These are phyloP conservation scores for Telenomus remus DNA, from an alignment of 1,140 invertebrate genomes.

Conservation along the genomic window DNA sequence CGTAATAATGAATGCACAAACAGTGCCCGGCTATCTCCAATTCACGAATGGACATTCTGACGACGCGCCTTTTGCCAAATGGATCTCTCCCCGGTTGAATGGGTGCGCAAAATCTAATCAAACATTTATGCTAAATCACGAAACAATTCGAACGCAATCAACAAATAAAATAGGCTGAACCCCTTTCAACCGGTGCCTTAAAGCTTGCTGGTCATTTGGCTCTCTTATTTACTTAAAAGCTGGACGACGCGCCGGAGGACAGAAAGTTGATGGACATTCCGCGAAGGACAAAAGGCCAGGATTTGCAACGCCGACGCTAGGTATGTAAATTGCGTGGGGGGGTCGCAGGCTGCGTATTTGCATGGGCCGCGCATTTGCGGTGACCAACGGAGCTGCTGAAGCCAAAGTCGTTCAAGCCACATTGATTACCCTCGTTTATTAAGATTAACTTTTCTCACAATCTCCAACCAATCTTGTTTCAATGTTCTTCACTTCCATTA, in stretches of 20 bases:
- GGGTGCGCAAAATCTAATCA: conserved; percentile 72
- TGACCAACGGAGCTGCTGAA: conserved; percentile 43
- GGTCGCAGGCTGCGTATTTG: conserved; percentile 65
- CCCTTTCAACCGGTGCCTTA: conserved; percentile 69
- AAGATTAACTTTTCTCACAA: conserved; percentile 75
- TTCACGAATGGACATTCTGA: conserved; percentile 49
- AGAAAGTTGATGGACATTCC: conserved; percentile 74
- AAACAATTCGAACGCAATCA: conserved; percentile 76
- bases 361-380: conserved; percentile 73
- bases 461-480: conserved; percentile 65
- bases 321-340: conserved; percentile 73
- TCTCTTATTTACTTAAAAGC: conserved; percentile 69
- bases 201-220: conserved; percentile 75
- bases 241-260: conserved; percentile 66
- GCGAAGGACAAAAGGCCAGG: conserved; percentile 65
- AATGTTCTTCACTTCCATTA: conserved; percentile 54
- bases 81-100: conserved; percentile 37
- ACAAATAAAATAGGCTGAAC: conserved; percentile 74
- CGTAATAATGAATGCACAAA: conserved; percentile 58
- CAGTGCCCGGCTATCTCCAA: conserved; percentile 43
- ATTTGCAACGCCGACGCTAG: conserved; percentile 45
- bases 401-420: conserved; percentile 50
- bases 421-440: conserved; percentile 76
- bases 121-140: conserved; percentile 78
- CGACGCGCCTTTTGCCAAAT: conserved; percentile 45